These are phyloP conservation scores for Marcusenius ussheri DNA, from an alignment of 2,113 vertebrate species.

Conservation along the genomic window DNA sequence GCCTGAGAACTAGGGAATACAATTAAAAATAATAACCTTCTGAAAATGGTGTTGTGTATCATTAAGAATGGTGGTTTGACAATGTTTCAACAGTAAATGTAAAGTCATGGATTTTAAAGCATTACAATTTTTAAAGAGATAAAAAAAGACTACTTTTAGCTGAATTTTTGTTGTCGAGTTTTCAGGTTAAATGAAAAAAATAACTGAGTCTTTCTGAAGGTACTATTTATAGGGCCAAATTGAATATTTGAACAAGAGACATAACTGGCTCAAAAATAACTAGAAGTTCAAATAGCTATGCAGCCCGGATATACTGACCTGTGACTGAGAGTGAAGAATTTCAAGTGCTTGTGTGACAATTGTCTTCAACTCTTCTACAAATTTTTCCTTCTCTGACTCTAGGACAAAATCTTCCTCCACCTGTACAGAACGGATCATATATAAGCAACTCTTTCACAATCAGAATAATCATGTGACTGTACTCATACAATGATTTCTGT, in stretches of 20 bases:
- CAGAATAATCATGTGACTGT: background rate
- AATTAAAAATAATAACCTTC: background rate
- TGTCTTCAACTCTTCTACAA: slow-evolving; percentile 72
- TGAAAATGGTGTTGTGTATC: background rate
- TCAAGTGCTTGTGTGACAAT: slow-evolving; percentile 75
- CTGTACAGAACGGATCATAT: slow-evolving; percentile 41
- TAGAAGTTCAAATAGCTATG: background rate
- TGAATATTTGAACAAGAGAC: background rate
- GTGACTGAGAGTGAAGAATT: slow-evolving; percentile 63
- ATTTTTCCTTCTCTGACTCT: slow-evolving; percentile 76
- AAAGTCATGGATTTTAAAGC: background rate
- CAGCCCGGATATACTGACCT: slow-evolving; percentile 37
- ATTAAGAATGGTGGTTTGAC: background rate
- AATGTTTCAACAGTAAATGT: background rate
- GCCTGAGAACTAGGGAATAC: background rate
- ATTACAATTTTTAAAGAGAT: background rate
- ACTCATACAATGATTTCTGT: background rate
- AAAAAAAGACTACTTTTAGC: background rate
- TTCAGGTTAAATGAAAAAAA: background rate
- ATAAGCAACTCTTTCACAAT: background rate
- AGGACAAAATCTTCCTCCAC: slow-evolving; percentile 86
- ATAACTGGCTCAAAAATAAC: background rate
- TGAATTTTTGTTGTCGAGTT: background rate
- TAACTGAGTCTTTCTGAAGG: background rate
- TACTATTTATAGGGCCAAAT: background rate